Evolutionary conservation across 2,113 vertebrate genomes (phyloP), one percentile per base, ranked within the genome.

Genomic region (Festucalex cinctus): DNA sequence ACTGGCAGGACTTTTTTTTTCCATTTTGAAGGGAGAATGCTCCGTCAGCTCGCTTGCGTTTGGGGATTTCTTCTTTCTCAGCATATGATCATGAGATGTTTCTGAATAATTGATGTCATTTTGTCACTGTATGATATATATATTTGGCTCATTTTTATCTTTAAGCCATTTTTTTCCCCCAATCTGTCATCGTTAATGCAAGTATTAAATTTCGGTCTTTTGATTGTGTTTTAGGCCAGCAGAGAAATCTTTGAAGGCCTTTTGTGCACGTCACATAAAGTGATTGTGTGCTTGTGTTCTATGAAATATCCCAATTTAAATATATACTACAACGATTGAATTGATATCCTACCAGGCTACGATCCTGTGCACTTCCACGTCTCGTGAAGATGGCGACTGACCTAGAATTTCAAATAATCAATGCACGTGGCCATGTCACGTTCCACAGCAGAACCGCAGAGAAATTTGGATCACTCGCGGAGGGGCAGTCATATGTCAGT

Each of bases 361-460:
- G 3, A n/a, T 61, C n/a, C 17, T 39, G 58, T 13, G 35, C 26
- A 63, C 7, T 10, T 1, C 24, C 54, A 17, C 57, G 46, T 39
- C 7, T 17, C 46, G 39, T 14, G 54, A 12, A 67, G 14, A 48
- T 41, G 28, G 28, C 46, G n/a, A 20, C 49, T 64, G 48, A 53
- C 61, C 35, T 43, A 17, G 24, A 39, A 2, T 26, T 59, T 71
- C 75, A 44, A 73, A 57, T 89, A 89, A 93, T 62, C 83, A 86
- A 69, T 85, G 83, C 66, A 59, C 82, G 81, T 79, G 71, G 59
- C 74, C 88, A 86, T 92, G 71, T 77, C 71, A 73, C 74, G 87
- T 84, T 65, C 81, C 83, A 80, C 43, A 66, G 37, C 46, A 70
- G 70, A 74, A 61, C 64, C 49, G 4, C 69, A 7, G 0, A 63